Conservation (phyloP, 2,113 vertebrate genomes). For the Oxyruncus cristatus region DNA sequence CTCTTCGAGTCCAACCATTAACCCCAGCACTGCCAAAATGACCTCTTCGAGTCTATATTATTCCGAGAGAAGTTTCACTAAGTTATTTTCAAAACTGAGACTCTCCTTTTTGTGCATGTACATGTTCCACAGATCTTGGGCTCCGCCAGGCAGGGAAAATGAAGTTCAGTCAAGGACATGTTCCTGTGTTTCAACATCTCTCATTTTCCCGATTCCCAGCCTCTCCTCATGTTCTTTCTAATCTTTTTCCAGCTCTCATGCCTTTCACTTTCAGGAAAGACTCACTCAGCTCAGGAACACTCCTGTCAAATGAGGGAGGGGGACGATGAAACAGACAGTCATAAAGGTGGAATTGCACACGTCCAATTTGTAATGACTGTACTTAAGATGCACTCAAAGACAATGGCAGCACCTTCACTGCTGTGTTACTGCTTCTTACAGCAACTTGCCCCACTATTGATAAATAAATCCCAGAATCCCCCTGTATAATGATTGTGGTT, state of each 20-base stretch:
- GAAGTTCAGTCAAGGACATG: background rate
- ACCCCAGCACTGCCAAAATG: background rate
- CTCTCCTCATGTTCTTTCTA: background rate
- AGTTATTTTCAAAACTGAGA: background rate
- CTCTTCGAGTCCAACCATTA: background rate
- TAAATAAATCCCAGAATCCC: conserved; percentile 6
- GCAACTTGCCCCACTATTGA: background rate
- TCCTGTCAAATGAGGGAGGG: background rate
- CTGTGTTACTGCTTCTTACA: background rate
- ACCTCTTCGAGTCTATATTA: rapidly evolving
- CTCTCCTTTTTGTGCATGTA: background rate
- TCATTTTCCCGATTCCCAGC: background rate
- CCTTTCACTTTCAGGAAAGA: conserved; percentile 18
- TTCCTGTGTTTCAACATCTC: background rate
- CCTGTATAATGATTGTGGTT: background rate
- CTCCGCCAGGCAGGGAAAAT: background rate
- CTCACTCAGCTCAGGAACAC: conserved; percentile 33
- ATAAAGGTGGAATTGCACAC: background rate
- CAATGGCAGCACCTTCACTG: conserved; percentile 8
- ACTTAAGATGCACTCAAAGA: conserved; percentile 32
- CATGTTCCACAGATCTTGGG: background rate
- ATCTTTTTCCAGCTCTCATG: background rate
- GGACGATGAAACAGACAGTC: background rate
- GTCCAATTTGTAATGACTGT: background rate
- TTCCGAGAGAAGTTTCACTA: background rate